Percentiles rank a stretch among this genome's conserved stretches.
Conservation (phyloP, 2,113 vertebrate species). For the Centropristis striata region DNA sequence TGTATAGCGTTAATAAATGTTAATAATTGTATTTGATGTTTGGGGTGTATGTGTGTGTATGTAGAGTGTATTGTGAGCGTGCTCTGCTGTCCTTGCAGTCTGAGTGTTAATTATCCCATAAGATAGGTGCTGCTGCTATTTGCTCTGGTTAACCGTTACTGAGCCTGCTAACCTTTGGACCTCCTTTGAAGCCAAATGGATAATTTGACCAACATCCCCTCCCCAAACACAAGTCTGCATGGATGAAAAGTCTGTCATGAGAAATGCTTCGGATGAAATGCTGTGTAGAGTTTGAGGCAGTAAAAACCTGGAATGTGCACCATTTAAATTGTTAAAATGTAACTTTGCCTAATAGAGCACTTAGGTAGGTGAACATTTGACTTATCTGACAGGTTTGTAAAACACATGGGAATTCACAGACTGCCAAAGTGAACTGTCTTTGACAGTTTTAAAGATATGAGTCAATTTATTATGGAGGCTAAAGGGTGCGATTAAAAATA, state of each 20-base stretch:
- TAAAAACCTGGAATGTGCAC: constrained; percentile 34
- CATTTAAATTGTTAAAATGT: constrained; percentile 48
- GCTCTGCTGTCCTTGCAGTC: constrained; percentile 16
- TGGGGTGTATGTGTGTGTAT: background rate
- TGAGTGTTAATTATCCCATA: constrained; percentile 60
- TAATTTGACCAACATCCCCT: constrained; percentile 44
- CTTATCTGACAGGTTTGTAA: constrained; percentile 31
- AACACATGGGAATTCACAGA: constrained; percentile 4
- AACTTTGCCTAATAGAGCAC: constrained; percentile 35
- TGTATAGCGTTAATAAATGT: background rate
- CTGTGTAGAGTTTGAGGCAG: background rate
- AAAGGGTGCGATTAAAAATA: background rate
- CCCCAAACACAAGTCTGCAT: constrained; percentile 26
- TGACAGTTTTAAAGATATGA: background rate
- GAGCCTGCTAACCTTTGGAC: constrained; percentile 51
- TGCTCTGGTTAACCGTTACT: constrained; percentile 63
- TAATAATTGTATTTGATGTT: background rate
- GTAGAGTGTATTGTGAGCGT: background rate
- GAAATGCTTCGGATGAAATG: constrained; percentile 4
- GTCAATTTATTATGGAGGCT: background rate
- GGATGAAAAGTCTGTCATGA: constrained; percentile 13
- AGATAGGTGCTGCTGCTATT: constrained; percentile 56
- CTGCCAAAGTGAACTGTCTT: background rate
- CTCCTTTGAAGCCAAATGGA: constrained; percentile 53
- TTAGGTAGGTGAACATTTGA: constrained; percentile 29